Evolutionary conservation across 2,888 invertebrate genomes (phyloP).

Genomic region (Cotesia congregata): DNA sequence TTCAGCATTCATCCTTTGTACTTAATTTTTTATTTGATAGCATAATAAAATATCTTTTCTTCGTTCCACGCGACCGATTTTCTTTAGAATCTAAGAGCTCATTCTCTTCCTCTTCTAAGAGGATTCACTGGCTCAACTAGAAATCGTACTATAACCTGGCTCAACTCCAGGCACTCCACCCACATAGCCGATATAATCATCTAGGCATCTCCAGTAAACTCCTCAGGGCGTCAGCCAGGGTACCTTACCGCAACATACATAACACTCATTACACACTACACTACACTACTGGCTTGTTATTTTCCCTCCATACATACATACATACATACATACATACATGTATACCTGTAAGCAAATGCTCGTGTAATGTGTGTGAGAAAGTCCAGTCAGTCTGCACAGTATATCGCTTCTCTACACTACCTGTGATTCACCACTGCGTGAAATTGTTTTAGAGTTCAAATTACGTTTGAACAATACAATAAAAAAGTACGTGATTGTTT

Average conservation of each 20-base stretch:
- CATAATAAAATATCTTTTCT: background rate
- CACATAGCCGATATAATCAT: slow-evolving; percentile 68
- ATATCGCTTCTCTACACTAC: background rate
- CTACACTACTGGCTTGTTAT: slow-evolving; percentile 11
- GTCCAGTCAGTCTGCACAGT: background rate
- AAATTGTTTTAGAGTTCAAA: slow-evolving; percentile 17
- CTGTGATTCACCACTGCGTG: slow-evolving; percentile 20
- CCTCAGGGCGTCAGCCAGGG: slow-evolving; percentile 40
- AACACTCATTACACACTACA: slow-evolving; percentile 26
- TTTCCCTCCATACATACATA: slow-evolving; percentile 1
- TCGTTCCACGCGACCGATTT: background rate
- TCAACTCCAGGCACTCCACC: slow-evolving; percentile 62
- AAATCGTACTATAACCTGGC: slow-evolving; percentile 52
- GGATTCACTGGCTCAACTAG: background rate
- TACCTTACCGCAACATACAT: background rate
- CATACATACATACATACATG: background rate
- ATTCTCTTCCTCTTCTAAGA: background rate
- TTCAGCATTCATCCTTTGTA: background rate
- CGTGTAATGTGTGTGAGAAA: background rate
- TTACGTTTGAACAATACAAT: slow-evolving; percentile 3
- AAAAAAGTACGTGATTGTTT: background rate
- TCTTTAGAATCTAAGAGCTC: background rate
- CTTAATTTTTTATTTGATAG: background rate
- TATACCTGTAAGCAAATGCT: background rate
- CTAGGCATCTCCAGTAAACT: slow-evolving; percentile 53